Percentiles rank a stretch among this genome's conserved stretches.
phyloP scores from a whole-genome alignment of 2,797 vertebrate species.

The Mormyrus proboscirostris region DNA sequence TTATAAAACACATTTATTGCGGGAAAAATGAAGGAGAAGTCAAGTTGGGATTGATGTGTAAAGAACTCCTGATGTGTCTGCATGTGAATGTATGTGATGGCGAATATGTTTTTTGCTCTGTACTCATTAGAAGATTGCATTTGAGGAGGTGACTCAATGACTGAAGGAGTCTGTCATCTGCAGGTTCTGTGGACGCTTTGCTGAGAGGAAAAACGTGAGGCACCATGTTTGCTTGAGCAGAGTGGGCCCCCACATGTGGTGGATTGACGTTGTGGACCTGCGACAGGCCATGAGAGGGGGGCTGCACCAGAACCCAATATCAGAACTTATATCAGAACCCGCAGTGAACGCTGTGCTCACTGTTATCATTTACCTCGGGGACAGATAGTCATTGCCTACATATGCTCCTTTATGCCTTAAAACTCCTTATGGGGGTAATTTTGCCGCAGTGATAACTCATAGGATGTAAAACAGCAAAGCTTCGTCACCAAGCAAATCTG shows the following conservation, averaged over 20 bases:
- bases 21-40: not conserved
- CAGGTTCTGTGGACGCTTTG: not conserved
- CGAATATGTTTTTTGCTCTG: not conserved
- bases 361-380: not conserved
- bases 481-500: not conserved
- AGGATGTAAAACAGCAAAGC: not conserved
- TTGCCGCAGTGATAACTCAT: not conserved
- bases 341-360: not conserved
- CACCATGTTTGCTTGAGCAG: not conserved
- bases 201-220: not conserved
- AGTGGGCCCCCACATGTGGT: not conserved
- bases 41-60: not conserved
- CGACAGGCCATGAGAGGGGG: not conserved
- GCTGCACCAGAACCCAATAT: too few relatives aligned
- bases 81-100: slow-evolving; percentile 15
- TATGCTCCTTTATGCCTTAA: not conserved
- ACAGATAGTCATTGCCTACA: not conserved
- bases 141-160: not conserved
- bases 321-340: not conserved
- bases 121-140: not conserved
- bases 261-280: not conserved
- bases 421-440: not conserved
- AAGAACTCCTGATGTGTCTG: not conserved
- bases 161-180: not conserved
- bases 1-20: slow-evolving; percentile 16